Conservation (phyloP, 2,113 vertebrate species). For the Toxostoma redivivum region DNA sequence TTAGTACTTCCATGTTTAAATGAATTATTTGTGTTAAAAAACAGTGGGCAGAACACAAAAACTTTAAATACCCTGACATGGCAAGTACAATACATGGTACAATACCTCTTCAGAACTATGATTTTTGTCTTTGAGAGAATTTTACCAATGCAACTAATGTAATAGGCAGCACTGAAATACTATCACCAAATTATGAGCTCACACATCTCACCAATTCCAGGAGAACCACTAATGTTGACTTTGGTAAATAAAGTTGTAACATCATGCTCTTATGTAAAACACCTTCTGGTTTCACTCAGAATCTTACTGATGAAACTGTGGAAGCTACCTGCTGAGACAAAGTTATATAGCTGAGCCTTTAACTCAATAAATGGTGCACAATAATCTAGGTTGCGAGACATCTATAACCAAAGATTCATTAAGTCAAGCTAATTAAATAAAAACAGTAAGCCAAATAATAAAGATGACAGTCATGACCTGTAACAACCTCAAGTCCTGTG, state of each 20-base stretch:
- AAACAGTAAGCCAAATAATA: constrained; percentile 72
- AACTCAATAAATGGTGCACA: not conserved
- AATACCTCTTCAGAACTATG: not conserved
- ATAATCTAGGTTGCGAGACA: not conserved
- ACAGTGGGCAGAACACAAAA: not conserved
- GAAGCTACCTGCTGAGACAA: not conserved
- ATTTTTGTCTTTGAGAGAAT: not conserved
- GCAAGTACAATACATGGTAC: not conserved
- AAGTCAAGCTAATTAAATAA: constrained; percentile 71
- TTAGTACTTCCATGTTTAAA: not conserved
- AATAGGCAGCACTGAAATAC: not conserved
- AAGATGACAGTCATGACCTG: constrained; percentile 67
- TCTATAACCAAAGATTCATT: constrained; percentile 65
- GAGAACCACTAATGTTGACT: not conserved
- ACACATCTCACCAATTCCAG: not conserved
- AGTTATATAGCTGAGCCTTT: not conserved
- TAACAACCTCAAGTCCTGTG: constrained; percentile 55
- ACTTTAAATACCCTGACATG: not conserved
- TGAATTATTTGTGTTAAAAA: not conserved
- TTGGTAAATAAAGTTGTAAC: not conserved
- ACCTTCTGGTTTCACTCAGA: not conserved
- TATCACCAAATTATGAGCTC: not conserved
- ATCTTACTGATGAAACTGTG: not conserved
- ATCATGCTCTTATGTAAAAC: not conserved
- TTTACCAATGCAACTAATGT: not conserved